These are phyloP conservation scores for Leuctra nigra DNA, from an alignment of 2,888 invertebrate species.

Conservation along the genomic window DNA sequence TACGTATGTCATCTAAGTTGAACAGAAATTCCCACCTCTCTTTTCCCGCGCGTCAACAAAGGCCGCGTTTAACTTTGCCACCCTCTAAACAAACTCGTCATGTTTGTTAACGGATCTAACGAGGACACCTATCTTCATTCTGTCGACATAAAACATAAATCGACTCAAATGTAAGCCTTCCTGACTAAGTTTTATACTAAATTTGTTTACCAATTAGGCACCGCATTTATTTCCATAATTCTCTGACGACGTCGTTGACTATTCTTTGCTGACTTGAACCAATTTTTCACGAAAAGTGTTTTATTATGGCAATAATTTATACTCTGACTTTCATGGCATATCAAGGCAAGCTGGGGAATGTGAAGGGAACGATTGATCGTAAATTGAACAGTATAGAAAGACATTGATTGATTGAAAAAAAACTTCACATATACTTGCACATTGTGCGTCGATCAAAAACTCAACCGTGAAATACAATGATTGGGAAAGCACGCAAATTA, in stretches of 20 bases:
- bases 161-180: slow-evolving; percentile 9
- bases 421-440: background rate
- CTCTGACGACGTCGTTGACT: slow-evolving; percentile 3
- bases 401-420: slow-evolving; percentile 23
- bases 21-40: background rate
- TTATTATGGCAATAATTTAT: slow-evolving; percentile 17
- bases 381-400: slow-evolving; percentile 8
- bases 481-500: too few relatives aligned
- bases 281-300: slow-evolving; percentile 7
- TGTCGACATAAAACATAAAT: slow-evolving; percentile 17
- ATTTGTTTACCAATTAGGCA: slow-evolving; percentile 7
- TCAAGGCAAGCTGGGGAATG: slow-evolving; percentile 16
- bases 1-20: slow-evolving; percentile 5
- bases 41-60: background rate
- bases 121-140: slow-evolving; percentile 15
- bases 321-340: slow-evolving; percentile 23
- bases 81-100: slow-evolving; percentile 7
- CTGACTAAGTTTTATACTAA: background rate
- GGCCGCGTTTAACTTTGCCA: background rate
- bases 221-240: background rate
- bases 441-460: slow-evolving; percentile 10
- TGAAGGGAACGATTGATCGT: background rate
- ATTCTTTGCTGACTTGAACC: background rate
- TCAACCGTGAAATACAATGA: too few relatives aligned
- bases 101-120: slow-evolving; percentile 13